Evolutionary conservation across 64 coral and sea anemone genomes (phyloP), one percentile per base, ranked within the genome.

Genomic region (Astreopora myriophthalma): DNA sequence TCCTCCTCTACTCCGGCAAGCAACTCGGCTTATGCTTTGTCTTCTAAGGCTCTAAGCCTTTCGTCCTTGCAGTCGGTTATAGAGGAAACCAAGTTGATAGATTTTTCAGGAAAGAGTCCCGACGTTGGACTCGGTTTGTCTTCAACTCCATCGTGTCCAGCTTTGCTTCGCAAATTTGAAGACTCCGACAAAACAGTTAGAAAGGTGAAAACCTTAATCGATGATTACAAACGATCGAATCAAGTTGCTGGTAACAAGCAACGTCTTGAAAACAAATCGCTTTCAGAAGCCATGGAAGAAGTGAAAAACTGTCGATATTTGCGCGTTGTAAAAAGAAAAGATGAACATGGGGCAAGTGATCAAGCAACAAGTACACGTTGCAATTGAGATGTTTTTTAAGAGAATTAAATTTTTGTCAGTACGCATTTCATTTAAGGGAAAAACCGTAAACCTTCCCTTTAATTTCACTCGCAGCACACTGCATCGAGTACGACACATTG

Each of bases 281-380:
- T 83, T 16, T 55, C 57, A 63, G 79, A 83, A 65, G 79, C 79
- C 22, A 23, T 83, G 22, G 79, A 83, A 24, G 79, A 83, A 65
- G 79, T 64, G 12, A 83, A 83, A 83, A 83, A 65, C 55, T 83
- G 79, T 33, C 52, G 79, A 64, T 83, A 83, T 64, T 64, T 83
- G 24, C 30, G 79, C 38, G 57, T 83, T 64, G 79, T 83, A 26
- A 38, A 83, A 20, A 63, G 55, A 38, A 83, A 83, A 38, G 34
- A 64, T 25, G 34, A 36, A 33, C 8, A 64, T 20, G 9, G 37
- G 65, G 19, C 57, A 64, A 57, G 55, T 63, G 57, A 37, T 35
- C 60, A 80, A 80, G 60, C 29, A 70, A 14, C 67, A 31, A 70
- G 20, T 26, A 67, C 6, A 8, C 62, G 20, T 60, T 60, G 13